These are phyloP conservation scores for Drosophila suzukii DNA, from an alignment of 1,140 invertebrate species.

Conservation along the genomic window DNA sequence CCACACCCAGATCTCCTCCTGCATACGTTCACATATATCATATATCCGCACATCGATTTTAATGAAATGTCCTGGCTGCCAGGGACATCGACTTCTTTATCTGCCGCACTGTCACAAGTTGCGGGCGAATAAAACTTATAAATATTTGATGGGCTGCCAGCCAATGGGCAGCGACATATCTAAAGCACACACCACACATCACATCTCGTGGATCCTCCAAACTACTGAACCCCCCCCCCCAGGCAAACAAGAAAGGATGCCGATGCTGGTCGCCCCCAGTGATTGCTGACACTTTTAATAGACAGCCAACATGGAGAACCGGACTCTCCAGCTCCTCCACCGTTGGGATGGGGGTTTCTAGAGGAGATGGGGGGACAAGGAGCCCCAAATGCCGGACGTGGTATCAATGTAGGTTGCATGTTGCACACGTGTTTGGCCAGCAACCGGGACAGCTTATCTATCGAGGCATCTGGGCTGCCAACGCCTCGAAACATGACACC, in stretches of 20 bases:
- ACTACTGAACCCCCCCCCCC: too few species aligned
- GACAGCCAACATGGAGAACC: conserved; percentile 57
- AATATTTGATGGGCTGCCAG: conserved; percentile 62
- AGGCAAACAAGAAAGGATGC: not conserved
- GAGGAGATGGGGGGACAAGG: not conserved
- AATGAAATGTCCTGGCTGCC: conserved; percentile 57
- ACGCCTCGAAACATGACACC: conserved; percentile 72
- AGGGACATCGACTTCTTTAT: conserved; percentile 24
- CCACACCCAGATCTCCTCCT: conserved; percentile 1
- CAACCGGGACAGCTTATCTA: conserved; percentile 73
- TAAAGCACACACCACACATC: conserved; percentile 65
- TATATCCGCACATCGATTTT: conserved; percentile 39
- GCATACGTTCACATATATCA: conserved; percentile 17
- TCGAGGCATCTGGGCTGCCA: conserved; percentile 73
- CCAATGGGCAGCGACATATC: conserved; percentile 57
- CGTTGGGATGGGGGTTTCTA: not conserved
- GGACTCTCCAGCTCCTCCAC: not conserved
- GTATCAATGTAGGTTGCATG: conserved; percentile 53
- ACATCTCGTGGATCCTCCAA: conserved; percentile 30
- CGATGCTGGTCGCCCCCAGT: conserved; percentile 11
- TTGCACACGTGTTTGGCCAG: conserved; percentile 41
- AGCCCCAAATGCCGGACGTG: conserved; percentile 23
- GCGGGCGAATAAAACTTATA: conserved; percentile 54
- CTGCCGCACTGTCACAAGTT: conserved; percentile 24
- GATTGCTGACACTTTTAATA: conserved; percentile 76